These are phyloP conservation scores for Anas bernieri DNA, from an alignment of 2,797 vertebrate species.

Conservation along the genomic window DNA sequence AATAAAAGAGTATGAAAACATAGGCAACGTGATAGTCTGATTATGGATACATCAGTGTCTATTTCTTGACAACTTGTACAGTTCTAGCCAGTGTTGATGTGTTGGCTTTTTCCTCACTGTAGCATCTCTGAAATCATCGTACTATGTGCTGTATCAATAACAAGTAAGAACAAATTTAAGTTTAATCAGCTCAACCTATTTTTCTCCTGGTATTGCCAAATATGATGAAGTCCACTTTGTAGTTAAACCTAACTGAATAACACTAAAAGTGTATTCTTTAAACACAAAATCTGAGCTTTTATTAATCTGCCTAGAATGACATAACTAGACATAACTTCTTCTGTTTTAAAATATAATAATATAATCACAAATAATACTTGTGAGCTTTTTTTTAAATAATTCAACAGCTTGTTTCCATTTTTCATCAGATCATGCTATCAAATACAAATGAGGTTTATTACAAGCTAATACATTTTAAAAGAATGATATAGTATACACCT, in stretches of 20 bases:
- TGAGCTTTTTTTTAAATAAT: neutral
- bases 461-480: neutral
- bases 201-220: neutral
- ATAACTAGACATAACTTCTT: neutral
- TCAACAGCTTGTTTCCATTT: neutral
- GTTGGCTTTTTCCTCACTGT: neutral
- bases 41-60: neutral
- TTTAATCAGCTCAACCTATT: neutral
- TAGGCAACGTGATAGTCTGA: neutral
- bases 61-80: neutral
- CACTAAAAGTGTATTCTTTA: neutral
- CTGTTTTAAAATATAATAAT: neutral
- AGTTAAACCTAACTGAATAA: neutral
- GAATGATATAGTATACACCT: neutral
- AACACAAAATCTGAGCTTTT: neutral
- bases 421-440: neutral
- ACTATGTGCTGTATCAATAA: neutral
- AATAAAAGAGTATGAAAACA: neutral
- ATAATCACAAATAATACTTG: neutral
- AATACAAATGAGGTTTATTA: neutral
- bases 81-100: neutral
- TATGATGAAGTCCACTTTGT: neutral
- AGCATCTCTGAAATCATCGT: neutral
- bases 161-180: neutral
- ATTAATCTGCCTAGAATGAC: neutral